phyloP scores from a whole-genome alignment of 2,113 vertebrate species.

The Anguilla japonica region DNA sequence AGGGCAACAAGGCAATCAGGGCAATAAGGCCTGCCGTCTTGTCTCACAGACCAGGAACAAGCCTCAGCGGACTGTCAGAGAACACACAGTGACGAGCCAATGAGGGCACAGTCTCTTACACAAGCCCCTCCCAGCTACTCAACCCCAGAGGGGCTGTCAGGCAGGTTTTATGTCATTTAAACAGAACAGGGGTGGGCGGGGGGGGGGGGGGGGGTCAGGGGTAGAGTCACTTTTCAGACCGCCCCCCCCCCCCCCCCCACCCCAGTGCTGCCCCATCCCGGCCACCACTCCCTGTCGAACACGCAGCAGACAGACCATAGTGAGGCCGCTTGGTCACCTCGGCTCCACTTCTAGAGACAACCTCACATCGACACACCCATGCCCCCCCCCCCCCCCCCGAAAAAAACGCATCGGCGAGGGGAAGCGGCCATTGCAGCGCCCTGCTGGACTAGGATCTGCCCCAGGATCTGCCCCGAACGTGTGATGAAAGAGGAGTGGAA shows the following conservation, averaged over 20 bases:
- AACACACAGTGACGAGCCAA: not conserved
- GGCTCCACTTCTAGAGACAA: not conserved
- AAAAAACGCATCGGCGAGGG: not conserved
- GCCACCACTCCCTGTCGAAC: no score
- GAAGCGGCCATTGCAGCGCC: not conserved
- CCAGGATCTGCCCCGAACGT: no score
- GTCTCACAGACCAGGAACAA: not conserved
- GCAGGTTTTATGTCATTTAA: not conserved
- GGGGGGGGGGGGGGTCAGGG: not conserved
- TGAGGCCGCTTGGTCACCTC: not conserved
- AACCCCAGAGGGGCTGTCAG: not conserved
- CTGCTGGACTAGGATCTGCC: no score
- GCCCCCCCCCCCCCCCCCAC: not conserved
- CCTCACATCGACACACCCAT: not conserved
- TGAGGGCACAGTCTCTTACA: not conserved
- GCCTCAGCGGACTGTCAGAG: not conserved
- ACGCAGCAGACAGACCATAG: no score
- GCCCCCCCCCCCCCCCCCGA: not conserved
- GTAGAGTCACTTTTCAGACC: not conserved
- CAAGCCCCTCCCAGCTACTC: not conserved
- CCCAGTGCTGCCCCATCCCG: not conserved
- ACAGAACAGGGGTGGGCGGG: not conserved
- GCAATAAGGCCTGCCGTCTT: not conserved
- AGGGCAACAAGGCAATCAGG: no score
- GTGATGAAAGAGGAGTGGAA: not conserved